Conservation (phyloP, 2,888 invertebrate genomes). For the Drosophila falleni region DNA sequence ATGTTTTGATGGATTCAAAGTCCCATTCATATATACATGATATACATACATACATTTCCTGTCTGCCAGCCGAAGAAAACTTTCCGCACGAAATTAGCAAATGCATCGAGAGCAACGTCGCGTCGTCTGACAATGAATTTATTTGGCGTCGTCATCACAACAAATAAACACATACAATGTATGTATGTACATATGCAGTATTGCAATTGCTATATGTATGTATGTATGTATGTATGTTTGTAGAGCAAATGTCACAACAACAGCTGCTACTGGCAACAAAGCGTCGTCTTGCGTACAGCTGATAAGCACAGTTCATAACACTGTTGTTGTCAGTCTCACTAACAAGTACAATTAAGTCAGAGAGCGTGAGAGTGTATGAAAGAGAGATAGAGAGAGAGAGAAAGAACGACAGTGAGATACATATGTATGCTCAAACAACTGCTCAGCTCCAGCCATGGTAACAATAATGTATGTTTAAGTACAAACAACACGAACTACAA, state of each 20-base stretch:
- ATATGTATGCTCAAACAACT: constrained; percentile 39
- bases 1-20: constrained; percentile 27
- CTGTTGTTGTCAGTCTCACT: constrained; percentile 14
- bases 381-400: neutral
- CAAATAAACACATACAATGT: constrained; percentile 12
- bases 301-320: constrained; percentile 69
- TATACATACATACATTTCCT: constrained; percentile 52
- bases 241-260: constrained; percentile 30
- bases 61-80: constrained; percentile 27
- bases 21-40: constrained; percentile 22
- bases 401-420: constrained; percentile 5
- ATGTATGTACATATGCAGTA: neutral
- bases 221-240: neutral
- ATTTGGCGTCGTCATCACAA: constrained; percentile 24
- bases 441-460: constrained; percentile 43
- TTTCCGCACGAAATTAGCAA: constrained; percentile 18
- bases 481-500: constrained; percentile 40
- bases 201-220: constrained; percentile 23
- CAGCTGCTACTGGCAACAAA: constrained; percentile 58
- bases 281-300: constrained; percentile 58
- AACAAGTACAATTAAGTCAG: constrained; percentile 17
- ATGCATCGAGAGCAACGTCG: constrained; percentile 18
- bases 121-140: constrained; percentile 26
- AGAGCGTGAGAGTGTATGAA: neutral
- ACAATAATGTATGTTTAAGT: constrained; percentile 25